Percentiles rank a stretch among this genome's conserved stretches.
Conservation (phyloP, 2,888 invertebrate species). For the Zaprionus lineosus region DNA sequence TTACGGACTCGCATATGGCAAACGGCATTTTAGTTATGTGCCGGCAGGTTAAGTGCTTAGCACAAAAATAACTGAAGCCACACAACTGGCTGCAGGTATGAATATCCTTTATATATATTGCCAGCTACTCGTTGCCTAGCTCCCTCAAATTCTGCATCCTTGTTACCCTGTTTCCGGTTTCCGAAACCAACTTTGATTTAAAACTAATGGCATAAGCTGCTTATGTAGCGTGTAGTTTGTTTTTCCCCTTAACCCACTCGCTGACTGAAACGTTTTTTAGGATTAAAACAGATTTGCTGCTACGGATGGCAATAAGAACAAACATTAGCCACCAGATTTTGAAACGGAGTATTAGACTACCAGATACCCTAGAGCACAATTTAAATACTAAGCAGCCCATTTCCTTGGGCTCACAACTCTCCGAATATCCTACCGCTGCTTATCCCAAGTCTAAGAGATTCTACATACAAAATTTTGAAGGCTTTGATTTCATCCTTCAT, state of each 20-base stretch:
- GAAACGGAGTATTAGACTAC: no score
- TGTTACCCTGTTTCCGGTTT: conserved; percentile 2
- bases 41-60: conserved; percentile 8
- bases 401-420: no score
- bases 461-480: no score
- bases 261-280: conserved; percentile 50
- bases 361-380: conserved; percentile 1
- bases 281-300: conserved; percentile 50
- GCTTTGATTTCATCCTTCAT: no score
- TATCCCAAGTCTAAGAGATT: no score
- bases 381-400: neutral
- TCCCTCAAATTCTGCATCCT: no score
- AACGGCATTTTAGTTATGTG: conserved; percentile 3
- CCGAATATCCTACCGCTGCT: no score
- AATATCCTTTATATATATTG: no score
- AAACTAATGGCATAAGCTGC: conserved; percentile 67
- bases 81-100: conserved; percentile 2
- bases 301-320: conserved; percentile 2
- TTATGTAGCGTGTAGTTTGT: conserved; percentile 54
- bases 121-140: no score
- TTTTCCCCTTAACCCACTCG: conserved; percentile 56
- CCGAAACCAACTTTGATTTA: conserved; percentile 25
- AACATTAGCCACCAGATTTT: no score
- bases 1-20: conserved; percentile 33
- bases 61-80: conserved; percentile 13